phyloP scores from a whole-genome alignment of 2,113 vertebrate species.

The Phalacrocorax pelagicus region DNA sequence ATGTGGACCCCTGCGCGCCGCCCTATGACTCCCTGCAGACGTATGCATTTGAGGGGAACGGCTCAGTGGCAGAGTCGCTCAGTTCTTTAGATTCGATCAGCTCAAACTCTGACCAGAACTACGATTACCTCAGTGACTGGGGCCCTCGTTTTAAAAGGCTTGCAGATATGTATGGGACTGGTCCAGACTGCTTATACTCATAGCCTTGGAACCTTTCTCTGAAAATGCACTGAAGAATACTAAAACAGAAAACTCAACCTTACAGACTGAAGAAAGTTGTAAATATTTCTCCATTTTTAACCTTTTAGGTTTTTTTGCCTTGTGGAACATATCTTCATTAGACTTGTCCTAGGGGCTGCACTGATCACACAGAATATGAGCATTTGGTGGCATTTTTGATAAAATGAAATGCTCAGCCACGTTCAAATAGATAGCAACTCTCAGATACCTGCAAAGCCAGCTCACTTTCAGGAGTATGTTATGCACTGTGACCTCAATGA shows the following conservation, averaged over 20 bases:
- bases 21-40: slow-evolving; percentile 97
- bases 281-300: slow-evolving; percentile 74
- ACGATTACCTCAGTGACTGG: slow-evolving; percentile 96
- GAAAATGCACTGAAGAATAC: slow-evolving; percentile 64
- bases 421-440: slow-evolving; percentile 77
- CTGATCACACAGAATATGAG: slow-evolving; percentile 63
- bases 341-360: slow-evolving; percentile 62
- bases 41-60: slow-evolving; percentile 91
- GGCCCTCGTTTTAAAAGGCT: slow-evolving; percentile 95
- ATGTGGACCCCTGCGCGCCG: slow-evolving; percentile 88
- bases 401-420: slow-evolving; percentile 57
- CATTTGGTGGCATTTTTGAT: slow-evolving; percentile 68
- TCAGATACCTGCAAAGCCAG: slow-evolving; percentile 68
- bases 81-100: slow-evolving; percentile 94
- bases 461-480: not conserved
- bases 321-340: slow-evolving; percentile 66
- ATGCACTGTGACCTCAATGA: slow-evolving; percentile 2
- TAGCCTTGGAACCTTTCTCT: slow-evolving; percentile 77
- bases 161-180: slow-evolving; percentile 93
- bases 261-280: slow-evolving; percentile 65
- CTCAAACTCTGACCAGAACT: slow-evolving; percentile 96
- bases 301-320: slow-evolving; percentile 58
- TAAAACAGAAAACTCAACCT: slow-evolving; percentile 41
- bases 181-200: slow-evolving; percentile 83
- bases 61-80: slow-evolving; percentile 91